phyloP scores from a whole-genome alignment of 2,888 invertebrate genomes.

The Monochamus alternatus region DNA sequence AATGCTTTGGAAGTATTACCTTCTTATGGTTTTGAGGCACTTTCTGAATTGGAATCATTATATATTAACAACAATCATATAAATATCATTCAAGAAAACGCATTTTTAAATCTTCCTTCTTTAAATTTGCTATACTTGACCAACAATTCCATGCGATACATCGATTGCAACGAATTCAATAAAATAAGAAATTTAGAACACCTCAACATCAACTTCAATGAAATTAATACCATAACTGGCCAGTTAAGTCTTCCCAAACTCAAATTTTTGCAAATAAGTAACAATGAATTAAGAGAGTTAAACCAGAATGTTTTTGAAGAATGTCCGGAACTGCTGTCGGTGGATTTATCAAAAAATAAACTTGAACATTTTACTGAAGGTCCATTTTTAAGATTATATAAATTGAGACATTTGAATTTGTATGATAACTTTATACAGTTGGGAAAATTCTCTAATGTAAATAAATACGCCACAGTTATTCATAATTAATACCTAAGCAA shows the following conservation, averaged over 20 bases:
- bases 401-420: conserved; percentile 30
- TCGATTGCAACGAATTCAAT: conserved; percentile 27
- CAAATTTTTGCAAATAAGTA: conserved; percentile 23
- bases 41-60: conserved; percentile 20
- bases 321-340: conserved; percentile 21
- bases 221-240: conserved; percentile 4
- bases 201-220: conserved; percentile 27
- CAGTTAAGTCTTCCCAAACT: conserved; percentile 16
- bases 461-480: conserved; percentile 14
- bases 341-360: conserved; percentile 30
- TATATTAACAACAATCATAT: conserved; percentile 26
- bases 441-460: conserved; percentile 3
- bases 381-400: conserved; percentile 27
- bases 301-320: conserved; percentile 6
- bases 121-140: conserved; percentile 26
- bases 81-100: conserved; percentile 20
- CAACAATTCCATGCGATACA: conserved; percentile 23
- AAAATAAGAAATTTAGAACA: conserved; percentile 14
- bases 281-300: conserved; percentile 16
- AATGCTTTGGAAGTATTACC: conserved; percentile 28
- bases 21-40: conserved; percentile 19
- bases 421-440: conserved; percentile 18
- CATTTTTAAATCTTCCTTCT: conserved; percentile 11
- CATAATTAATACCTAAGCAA: conserved; percentile 16
- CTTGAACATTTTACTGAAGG: conserved; percentile 23